phyloP scores from a whole-genome alignment of 2,797 vertebrate genomes.

The Fringilla coelebs region DNA sequence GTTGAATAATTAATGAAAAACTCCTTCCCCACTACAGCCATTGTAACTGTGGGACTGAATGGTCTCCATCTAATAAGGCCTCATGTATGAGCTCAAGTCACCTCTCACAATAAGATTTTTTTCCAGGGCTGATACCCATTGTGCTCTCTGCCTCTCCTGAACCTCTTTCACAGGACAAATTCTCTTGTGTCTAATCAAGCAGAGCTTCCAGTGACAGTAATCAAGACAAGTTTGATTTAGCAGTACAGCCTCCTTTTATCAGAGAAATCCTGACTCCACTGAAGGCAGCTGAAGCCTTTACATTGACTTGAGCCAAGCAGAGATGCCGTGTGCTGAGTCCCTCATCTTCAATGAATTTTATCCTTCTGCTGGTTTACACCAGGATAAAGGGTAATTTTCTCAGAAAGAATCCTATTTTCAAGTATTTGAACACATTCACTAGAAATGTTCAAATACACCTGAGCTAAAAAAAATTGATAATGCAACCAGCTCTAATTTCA shows the following conservation, averaged over 20 bases:
- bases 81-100: not conserved
- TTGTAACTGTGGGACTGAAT: not conserved
- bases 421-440: not conserved
- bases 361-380: not conserved
- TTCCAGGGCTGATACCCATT: not conserved
- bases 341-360: not conserved
- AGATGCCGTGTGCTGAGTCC: not conserved
- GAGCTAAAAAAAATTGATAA: not conserved
- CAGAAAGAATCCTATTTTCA: not conserved
- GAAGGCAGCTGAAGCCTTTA: not conserved
- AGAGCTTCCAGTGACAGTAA: not conserved
- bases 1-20: slow-evolving; percentile 46
- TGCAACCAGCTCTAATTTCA: not conserved
- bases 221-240: not conserved
- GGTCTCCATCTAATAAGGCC: not conserved
- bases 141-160: not conserved
- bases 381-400: not conserved
- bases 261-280: not conserved
- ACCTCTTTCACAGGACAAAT: not conserved
- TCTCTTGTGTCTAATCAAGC: not conserved
- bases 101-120: not conserved
- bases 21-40: not conserved
- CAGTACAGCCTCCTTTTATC: not conserved
- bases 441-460: not conserved
- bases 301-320: not conserved